phyloP scores from a whole-genome alignment of 2,888 invertebrate genomes.

The Drosophila nigritarsus region DNA sequence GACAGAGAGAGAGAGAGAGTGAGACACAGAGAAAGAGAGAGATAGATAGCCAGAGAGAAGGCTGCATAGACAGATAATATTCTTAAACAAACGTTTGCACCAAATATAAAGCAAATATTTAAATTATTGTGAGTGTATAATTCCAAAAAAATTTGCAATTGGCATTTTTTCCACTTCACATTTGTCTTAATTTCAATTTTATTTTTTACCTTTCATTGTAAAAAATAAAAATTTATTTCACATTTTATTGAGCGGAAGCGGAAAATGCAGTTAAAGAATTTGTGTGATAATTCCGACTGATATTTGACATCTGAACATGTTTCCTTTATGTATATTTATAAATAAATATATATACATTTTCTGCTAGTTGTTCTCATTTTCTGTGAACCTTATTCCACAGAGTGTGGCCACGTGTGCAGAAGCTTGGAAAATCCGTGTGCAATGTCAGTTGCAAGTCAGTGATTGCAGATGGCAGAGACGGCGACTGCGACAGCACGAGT shows the following conservation, averaged over 20 bases:
- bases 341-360: background rate
- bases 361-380: background rate
- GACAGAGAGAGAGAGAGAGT: background rate
- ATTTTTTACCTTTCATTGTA: background rate
- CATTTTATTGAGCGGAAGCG: conserved; percentile 19
- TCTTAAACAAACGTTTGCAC: conserved; percentile 10
- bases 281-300: conserved; percentile 25
- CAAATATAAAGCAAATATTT: conserved; percentile 22
- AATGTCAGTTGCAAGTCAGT: conserved; percentile 61
- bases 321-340: background rate
- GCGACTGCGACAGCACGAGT: conserved; percentile 18
- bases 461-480: conserved; percentile 43
- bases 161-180: background rate
- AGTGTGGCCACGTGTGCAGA: conserved; percentile 55
- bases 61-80: background rate
- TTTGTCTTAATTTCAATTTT: background rate
- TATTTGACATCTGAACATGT: conserved; percentile 26
- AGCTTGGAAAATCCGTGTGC: conserved; percentile 75
- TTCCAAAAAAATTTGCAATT: background rate
- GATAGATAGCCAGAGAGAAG: background rate
- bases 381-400: background rate
- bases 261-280: conserved; percentile 20
- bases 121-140: conserved; percentile 7
- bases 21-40: background rate
- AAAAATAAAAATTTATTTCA: background rate